Evolutionary conservation across 2,888 invertebrate species (phyloP).

Genomic region (Sminthurides aquaticus): DNA sequence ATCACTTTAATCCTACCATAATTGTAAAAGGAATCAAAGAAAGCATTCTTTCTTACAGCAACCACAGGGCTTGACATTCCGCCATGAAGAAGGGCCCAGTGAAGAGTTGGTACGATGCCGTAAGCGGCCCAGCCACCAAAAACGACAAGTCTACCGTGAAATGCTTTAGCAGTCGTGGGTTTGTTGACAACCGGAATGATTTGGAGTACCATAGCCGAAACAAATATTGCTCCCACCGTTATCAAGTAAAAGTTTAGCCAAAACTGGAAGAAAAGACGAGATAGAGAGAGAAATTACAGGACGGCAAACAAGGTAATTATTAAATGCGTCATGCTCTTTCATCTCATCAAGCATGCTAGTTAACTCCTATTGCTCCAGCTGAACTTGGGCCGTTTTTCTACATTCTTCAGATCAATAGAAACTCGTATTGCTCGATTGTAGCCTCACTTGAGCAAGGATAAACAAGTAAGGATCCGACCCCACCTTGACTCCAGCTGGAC

Average conservation of each 20-base stretch:
- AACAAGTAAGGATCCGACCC: too few relatives aligned
- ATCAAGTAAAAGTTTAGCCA: constrained; percentile 73
- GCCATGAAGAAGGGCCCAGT: constrained; percentile 84
- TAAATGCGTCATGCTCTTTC: too few relatives aligned
- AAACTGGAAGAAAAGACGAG: constrained; percentile 51
- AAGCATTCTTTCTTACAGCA: constrained; percentile 57
- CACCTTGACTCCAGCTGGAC: too few relatives aligned
- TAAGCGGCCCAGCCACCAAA: constrained; percentile 82
- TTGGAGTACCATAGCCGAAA: constrained; percentile 60
- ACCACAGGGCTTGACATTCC: constrained; percentile 80
- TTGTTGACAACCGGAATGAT: constrained; percentile 23
- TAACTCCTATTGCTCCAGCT: too few relatives aligned
- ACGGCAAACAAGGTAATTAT: too few relatives aligned
- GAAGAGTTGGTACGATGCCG: constrained; percentile 81
- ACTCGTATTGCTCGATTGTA: too few relatives aligned
- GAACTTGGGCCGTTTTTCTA: too few relatives aligned
- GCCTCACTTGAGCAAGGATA: too few relatives aligned
- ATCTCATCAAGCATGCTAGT: too few relatives aligned
- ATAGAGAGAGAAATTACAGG: neutral
- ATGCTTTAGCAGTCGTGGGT: constrained; percentile 25
- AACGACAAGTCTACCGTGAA: constrained; percentile 59
- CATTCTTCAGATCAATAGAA: too few relatives aligned
- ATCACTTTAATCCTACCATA: neutral
- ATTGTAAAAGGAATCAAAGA: neutral
- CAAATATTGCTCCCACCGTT: constrained; percentile 72